Evolutionary conservation across 92 coral and sea anemone genomes (phyloP).

Genomic region (Zoanthus solanderi): DNA sequence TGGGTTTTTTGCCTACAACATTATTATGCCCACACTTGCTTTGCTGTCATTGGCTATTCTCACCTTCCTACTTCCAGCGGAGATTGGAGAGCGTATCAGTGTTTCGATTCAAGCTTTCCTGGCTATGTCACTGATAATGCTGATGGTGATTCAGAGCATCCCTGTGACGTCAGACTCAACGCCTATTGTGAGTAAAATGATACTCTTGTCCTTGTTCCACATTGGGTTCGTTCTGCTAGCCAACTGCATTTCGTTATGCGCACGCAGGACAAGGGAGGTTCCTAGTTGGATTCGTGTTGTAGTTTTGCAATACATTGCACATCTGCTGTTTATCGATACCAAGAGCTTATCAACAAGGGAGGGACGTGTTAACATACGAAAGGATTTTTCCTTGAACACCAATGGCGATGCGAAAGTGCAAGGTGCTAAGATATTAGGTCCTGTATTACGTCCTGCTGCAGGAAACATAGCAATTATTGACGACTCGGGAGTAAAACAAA

Average conservation of each 20-base stretch:
- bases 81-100: conserved; percentile 87
- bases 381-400: neutral
- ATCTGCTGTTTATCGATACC: conserved; percentile 66
- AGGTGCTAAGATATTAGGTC: neutral
- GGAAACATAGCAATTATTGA: neutral
- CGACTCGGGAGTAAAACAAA: neutral
- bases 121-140: conserved; percentile 89
- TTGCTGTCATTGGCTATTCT: conserved; percentile 80
- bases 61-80: conserved; percentile 91
- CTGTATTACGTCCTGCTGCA: neutral
- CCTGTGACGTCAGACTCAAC: conserved; percentile 93
- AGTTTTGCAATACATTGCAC: conserved; percentile 72
- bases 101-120: conserved; percentile 91
- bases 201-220: conserved; percentile 77
- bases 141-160: conserved; percentile 77
- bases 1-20: conserved; percentile 80
- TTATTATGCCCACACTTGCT: conserved; percentile 86
- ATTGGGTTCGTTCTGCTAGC: conserved; percentile 78
- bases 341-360: neutral
- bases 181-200: conserved; percentile 75
- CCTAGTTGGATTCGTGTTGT: conserved; percentile 84
- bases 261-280: conserved; percentile 69
- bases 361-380: neutral
- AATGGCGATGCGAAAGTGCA: neutral
- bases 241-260: conserved; percentile 74